Evolutionary conservation across 2,888 invertebrate genomes (phyloP).

Genomic region (Dicyrtomina minuta): DNA sequence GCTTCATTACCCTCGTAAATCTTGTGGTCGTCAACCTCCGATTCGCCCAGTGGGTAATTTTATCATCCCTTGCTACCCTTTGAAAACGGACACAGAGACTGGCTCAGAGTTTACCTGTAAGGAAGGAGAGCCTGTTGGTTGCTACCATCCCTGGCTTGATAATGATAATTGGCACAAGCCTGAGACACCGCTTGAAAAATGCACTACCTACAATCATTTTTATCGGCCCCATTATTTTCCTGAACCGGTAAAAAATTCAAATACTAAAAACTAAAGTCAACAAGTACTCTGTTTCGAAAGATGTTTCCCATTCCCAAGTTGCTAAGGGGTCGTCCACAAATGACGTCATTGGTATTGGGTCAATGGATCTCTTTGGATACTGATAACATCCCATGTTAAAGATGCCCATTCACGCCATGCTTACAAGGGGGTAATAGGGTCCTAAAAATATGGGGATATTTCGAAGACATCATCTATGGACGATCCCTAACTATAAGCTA

Average conservation of each 20-base stretch:
- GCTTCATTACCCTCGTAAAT: constrained; percentile 36
- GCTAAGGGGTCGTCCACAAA: too few relatives aligned
- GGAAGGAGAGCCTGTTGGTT: constrained; percentile 21
- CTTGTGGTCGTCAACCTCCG: constrained; percentile 14
- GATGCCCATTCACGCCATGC: too few relatives aligned
- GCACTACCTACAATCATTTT: constrained; percentile 51
- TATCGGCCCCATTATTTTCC: constrained; percentile 37
- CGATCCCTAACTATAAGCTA: too few relatives aligned
- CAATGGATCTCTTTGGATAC: too few relatives aligned
- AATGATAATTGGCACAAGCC: constrained; percentile 46
- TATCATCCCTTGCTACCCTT: constrained; percentile 31
- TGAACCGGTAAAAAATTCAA: constrained; percentile 5
- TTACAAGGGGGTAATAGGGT: too few relatives aligned
- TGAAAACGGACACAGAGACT: constrained; percentile 39
- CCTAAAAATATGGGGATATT: too few relatives aligned
- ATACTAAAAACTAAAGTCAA: too few relatives aligned
- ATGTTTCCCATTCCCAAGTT: too few relatives aligned
- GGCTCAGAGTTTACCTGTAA: constrained; percentile 39
- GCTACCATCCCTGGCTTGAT: constrained; percentile 44
- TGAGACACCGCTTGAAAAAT: constrained; percentile 41
- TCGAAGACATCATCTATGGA: too few relatives aligned
- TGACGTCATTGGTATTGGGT: too few relatives aligned
- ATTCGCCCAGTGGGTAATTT: constrained; percentile 26
- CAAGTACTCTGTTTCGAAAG: too few relatives aligned
- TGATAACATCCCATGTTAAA: too few relatives aligned